phyloP scores from a whole-genome alignment of 2,888 invertebrate genomes.

The Agriopis leucophaearia region DNA sequence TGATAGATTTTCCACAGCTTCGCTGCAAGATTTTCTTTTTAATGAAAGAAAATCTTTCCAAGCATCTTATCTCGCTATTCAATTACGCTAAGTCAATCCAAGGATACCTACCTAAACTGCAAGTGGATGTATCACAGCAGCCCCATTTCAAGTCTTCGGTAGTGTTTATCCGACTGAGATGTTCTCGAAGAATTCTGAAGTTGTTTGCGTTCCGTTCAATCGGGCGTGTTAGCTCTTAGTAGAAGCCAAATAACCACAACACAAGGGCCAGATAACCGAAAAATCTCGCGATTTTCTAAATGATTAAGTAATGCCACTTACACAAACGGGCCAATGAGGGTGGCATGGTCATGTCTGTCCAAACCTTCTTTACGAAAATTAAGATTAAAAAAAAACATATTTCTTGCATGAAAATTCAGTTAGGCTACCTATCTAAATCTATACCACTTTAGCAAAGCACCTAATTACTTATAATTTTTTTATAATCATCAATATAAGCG shows the following conservation, averaged over 20 bases:
- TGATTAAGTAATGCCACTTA: not conserved
- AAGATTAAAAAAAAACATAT: too few species aligned
- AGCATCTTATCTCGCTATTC: slow-evolving; percentile 20
- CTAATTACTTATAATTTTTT: too few species aligned
- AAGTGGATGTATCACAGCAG: slow-evolving; percentile 44
- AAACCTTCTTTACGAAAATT: too few species aligned
- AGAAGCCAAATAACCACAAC: slow-evolving; percentile 13
- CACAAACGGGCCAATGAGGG: too few species aligned
- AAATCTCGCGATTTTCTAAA: slow-evolving; percentile 5
- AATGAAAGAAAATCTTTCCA: too few species aligned
- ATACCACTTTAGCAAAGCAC: too few species aligned
- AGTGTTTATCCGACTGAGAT: slow-evolving; percentile 71
- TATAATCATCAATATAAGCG: too few species aligned
- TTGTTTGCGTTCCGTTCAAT: slow-evolving; percentile 80
- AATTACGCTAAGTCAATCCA: slow-evolving; percentile 29
- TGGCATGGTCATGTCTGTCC: too few species aligned
- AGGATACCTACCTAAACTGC: slow-evolving; percentile 32
- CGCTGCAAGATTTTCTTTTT: too few species aligned
- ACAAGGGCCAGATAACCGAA: slow-evolving; percentile 13
- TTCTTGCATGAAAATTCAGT: too few species aligned
- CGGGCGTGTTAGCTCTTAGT: slow-evolving; percentile 66
- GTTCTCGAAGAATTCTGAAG: slow-evolving; percentile 75
- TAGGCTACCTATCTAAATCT: too few species aligned
- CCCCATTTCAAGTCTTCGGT: slow-evolving; percentile 42
- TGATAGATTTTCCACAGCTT: not conserved